A percentile compares a stretch with the other conserved stretches of the same genome.
Evolutionary conservation across 2,113 vertebrate genomes (phyloP).

Genomic region (Smithornis capensis): DNA sequence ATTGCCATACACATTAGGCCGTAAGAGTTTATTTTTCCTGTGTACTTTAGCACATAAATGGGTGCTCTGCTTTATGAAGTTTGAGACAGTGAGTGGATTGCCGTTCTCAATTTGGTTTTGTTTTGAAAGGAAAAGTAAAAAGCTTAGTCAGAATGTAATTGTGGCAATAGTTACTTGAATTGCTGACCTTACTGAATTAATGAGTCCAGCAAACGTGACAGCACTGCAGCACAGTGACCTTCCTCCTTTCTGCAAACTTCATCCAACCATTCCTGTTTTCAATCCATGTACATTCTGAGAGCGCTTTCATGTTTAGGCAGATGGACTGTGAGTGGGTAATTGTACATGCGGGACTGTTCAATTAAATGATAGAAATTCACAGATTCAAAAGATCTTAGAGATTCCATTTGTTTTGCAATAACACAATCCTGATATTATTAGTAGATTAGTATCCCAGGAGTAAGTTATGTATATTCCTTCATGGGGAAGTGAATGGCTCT

Average conservation of each 20-base stretch:
- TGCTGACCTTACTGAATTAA: neutral
- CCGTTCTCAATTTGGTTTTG: neutral
- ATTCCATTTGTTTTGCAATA: neutral
- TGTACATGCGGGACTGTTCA: neutral
- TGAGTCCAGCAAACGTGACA: neutral
- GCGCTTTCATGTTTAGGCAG: rapidly evolving
- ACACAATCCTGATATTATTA: neutral
- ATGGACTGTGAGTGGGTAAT: rapidly evolving
- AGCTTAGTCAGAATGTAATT: neutral
- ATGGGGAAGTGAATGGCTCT: neutral
- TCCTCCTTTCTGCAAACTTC: neutral
- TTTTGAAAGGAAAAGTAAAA: neutral
- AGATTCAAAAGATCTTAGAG: neutral
- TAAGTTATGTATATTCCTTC: neutral
- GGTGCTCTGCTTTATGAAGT: neutral
- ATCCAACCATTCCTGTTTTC: neutral
- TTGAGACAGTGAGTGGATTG: neutral
- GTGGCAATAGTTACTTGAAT: neutral
- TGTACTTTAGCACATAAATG: neutral
- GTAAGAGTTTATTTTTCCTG: neutral
- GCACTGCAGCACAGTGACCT: neutral
- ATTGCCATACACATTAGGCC: neutral
- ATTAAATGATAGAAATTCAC: rapidly evolving
- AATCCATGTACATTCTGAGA: rapidly evolving
- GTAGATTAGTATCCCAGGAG: neutral